Conservation (phyloP, 2,113 vertebrate species). For the Crotalus helleri region DNA sequence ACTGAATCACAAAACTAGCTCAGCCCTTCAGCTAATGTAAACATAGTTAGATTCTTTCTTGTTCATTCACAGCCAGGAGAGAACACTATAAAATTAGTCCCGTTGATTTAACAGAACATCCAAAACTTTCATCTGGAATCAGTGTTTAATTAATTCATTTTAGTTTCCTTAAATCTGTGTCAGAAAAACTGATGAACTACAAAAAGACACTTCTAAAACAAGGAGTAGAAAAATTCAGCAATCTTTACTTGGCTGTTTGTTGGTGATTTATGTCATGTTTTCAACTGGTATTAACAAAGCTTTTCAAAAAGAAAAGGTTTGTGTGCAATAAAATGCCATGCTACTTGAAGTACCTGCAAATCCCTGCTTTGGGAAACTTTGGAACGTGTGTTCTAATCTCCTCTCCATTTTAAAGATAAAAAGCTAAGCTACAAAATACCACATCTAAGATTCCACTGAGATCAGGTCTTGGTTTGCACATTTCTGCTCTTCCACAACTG, state of each 20-base stretch:
- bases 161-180: slow-evolving; percentile 18
- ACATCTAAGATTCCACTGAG: background rate
- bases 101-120: slow-evolving; percentile 34
- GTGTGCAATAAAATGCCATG: background rate
- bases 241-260: slow-evolving; percentile 1
- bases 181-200: slow-evolving; percentile 51
- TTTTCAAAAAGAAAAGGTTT: slow-evolving; percentile 23
- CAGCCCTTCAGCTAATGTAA: slow-evolving; percentile 29
- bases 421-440: background rate
- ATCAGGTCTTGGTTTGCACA: background rate
- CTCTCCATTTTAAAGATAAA: background rate
- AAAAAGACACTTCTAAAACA: slow-evolving; percentile 33
- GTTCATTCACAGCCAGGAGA: slow-evolving; percentile 38
- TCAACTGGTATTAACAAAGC: slow-evolving; percentile 43
- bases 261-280: slow-evolving; percentile 33
- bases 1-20: slow-evolving; percentile 36
- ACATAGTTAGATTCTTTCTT: slow-evolving; percentile 32
- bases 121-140: slow-evolving; percentile 39
- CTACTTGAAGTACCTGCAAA: background rate
- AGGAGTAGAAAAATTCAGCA: slow-evolving; percentile 6
- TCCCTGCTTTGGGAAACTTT: background rate
- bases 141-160: slow-evolving; percentile 1
- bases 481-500: background rate
- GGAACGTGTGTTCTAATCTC: background rate
- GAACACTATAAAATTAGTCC: slow-evolving; percentile 33